Base-by-base conservation (phyloP, 2,797 vertebrate genomes). In the Knipowitschia caucasica region DNA sequence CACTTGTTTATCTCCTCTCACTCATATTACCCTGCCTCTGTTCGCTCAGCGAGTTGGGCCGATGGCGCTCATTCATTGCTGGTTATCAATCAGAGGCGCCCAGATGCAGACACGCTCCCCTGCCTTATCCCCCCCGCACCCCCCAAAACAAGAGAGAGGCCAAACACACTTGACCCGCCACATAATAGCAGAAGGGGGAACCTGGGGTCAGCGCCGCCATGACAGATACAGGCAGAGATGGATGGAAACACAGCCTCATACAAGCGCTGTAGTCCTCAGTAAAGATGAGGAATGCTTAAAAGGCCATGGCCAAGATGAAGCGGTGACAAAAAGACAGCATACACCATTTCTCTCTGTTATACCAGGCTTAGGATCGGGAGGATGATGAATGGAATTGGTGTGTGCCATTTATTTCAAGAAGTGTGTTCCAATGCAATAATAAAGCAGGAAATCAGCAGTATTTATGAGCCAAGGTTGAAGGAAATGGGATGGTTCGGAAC, bases 191-290 rank as follows among this genome's bases (percentile, higher is more conserved):
- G 56, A 36, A n/a, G n/a, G 53, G 29, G 62, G 62, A 67, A 62
- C 57, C 15, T 7, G 50, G 66, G 72, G 68, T 77, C 66, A 70
- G 65, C 14, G 6, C 63, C 14, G 6, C 63, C 56, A 69, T 66
- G 67, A 70, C 56, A 27, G 70, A 74, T 62, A 57, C 17, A 57
- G 42, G 17, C 56, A 57, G n/a, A 73, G 70, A 85, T 66, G 55
- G 67, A 73, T 66, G 60, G 62, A 75, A 70, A 53, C 35, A 47
- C 46, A 43, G 33, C 44, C 50, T 55, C 53, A 27, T 26, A 1
- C 1, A 14, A 17, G 21, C 35, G 11, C 20, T 42, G 23, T 29
- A 35, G 54, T 50, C 30, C 18, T 33, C 46, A 23, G 18, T 33
- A 49, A 38, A 72, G 62, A 68, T 68, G 63, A 56, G 36, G 43